A percentile compares a stretch with the other conserved stretches of the same genome.
phyloP scores from a whole-genome alignment of 2,113 vertebrate species.

The Onychorhynchus coronatus region DNA sequence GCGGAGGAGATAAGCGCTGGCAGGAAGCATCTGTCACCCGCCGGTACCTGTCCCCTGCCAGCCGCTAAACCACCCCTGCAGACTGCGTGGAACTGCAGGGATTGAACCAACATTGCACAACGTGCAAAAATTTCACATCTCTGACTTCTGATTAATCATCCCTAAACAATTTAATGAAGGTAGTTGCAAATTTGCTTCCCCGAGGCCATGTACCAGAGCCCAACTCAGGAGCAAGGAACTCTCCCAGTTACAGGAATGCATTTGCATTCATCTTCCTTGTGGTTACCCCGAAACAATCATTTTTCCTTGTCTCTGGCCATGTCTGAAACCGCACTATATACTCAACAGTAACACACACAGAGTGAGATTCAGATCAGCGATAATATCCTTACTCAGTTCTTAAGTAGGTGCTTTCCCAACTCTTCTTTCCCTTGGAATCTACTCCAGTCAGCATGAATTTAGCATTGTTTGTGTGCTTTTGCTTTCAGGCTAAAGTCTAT shows the following conservation, averaged over 20 bases:
- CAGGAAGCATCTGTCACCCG: background rate
- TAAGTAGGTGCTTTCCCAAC: slow-evolving; percentile 65
- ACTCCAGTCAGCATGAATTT: slow-evolving; percentile 38
- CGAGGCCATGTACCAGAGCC: slow-evolving; percentile 18
- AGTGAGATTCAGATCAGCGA: slow-evolving; percentile 43
- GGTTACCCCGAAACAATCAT: slow-evolving; percentile 62
- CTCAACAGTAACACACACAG: slow-evolving; percentile 26
- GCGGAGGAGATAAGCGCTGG: background rate
- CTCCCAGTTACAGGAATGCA: slow-evolving; percentile 63
- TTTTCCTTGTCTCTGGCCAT: slow-evolving; percentile 59
- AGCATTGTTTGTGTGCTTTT: slow-evolving; percentile 22
- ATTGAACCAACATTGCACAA: background rate
- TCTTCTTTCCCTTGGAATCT: slow-evolving; percentile 63
- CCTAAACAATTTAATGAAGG: slow-evolving; percentile 39
- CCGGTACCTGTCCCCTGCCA: background rate
- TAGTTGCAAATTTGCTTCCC: slow-evolving; percentile 58
- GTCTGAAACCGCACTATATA: slow-evolving; percentile 60
- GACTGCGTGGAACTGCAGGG: background rate
- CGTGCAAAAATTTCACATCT: background rate
- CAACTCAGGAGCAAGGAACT: background rate
- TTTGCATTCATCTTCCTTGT: slow-evolving; percentile 71
- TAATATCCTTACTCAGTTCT: slow-evolving; percentile 46
- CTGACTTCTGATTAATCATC: slow-evolving; percentile 47
- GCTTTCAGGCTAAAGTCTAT: slow-evolving; percentile 2
- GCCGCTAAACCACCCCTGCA: background rate